A percentile compares a stretch with the other conserved stretches of the same genome.
Evolutionary conservation across 2,797 vertebrate genomes (phyloP).

Genomic region (Enteromius mattozi): DNA sequence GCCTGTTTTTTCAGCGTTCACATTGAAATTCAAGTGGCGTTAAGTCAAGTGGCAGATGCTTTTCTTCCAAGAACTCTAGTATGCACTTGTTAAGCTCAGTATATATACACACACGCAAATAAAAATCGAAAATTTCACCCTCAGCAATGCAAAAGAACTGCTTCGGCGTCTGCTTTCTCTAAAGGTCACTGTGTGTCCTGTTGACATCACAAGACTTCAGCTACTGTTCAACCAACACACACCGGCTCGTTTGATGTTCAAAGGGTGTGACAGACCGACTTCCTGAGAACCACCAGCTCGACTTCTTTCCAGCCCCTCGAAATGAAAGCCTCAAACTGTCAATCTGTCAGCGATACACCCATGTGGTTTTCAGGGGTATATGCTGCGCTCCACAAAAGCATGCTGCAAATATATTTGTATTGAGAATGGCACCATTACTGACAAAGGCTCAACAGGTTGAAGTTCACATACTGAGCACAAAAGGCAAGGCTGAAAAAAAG

Average conservation of each 20-base stretch:
- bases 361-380: constrained; percentile 8
- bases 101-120: background rate
- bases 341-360: constrained; percentile 37
- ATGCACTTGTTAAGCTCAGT: constrained; percentile 4
- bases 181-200: constrained; percentile 73
- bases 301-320: constrained; percentile 60
- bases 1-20: background rate
- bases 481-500: background rate
- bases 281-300: constrained; percentile 53
- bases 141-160: constrained; percentile 15
- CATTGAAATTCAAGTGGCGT: background rate
- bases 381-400: background rate
- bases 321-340: constrained; percentile 76
- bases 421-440: background rate
- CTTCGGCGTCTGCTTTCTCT: constrained; percentile 17
- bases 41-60: constrained; percentile 3
- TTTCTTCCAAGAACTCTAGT: constrained; percentile 5
- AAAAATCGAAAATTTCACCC: constrained; percentile 17
- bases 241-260: constrained; percentile 43
- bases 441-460: constrained; percentile 2
- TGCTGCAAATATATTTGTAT: background rate
- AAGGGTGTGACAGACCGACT: constrained; percentile 37
- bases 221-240: constrained; percentile 43
- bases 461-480: constrained; percentile 22
- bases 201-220: constrained; percentile 55